phyloP scores from a whole-genome alignment of 2,888 invertebrate genomes.

The Branchipolynoe longqiensis region DNA sequence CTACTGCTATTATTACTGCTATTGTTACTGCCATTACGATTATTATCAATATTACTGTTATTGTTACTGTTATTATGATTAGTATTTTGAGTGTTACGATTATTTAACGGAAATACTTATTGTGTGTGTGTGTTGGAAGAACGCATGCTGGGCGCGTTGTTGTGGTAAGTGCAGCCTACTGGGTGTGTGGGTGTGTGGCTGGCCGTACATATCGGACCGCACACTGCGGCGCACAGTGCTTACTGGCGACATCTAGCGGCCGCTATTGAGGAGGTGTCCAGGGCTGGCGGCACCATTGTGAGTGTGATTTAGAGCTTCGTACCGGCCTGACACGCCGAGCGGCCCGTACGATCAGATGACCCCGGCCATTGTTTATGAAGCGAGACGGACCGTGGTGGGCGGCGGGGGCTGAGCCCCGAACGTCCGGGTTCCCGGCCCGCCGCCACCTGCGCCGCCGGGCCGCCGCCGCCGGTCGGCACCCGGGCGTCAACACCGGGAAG shows the following conservation, averaged over 20 bases:
- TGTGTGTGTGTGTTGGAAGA: no score
- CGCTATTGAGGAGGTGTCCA: background rate
- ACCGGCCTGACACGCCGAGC: conserved; percentile 26
- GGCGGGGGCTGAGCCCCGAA: background rate
- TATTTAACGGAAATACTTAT: no score
- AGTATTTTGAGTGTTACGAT: no score
- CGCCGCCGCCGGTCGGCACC: background rate
- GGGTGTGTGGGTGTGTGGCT: no score
- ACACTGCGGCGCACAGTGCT: background rate
- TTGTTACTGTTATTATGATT: no score
- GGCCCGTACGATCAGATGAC: conserved; percentile 37
- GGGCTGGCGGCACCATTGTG: background rate
- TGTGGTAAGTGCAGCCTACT: no score
- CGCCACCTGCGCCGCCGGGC: background rate
- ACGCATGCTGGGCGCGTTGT: no score
- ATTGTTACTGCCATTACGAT: no score
- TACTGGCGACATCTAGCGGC: background rate
- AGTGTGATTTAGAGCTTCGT: conserved; percentile 32
- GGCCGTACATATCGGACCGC: no score
- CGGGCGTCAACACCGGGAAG: no score
- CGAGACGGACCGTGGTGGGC: conserved; percentile 16
- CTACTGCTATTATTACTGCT: no score
- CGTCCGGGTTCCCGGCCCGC: background rate
- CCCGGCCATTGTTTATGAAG: conserved; percentile 25
- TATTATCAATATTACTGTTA: no score